Evolutionary conservation across 1,140 invertebrate genomes (phyloP).

Genomic region (Neuroterus valhalla): DNA sequence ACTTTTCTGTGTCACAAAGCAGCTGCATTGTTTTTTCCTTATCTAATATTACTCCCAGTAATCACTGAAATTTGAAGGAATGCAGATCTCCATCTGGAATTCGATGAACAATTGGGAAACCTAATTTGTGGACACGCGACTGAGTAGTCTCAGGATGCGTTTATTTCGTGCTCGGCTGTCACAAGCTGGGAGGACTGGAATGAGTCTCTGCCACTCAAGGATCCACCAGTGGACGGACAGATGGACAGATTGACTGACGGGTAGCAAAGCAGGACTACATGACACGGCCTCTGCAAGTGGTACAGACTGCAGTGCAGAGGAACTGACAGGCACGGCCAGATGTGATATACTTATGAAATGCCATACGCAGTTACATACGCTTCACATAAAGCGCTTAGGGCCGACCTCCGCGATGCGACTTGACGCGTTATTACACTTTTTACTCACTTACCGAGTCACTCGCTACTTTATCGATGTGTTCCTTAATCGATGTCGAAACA

Average conservation of each 20-base stretch:
- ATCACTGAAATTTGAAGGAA: too few relatives aligned
- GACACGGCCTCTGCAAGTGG: constrained; percentile 33
- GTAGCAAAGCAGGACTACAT: constrained; percentile 44
- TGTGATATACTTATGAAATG: constrained; percentile 16
- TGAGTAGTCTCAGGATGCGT: constrained; percentile 28
- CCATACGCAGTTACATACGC: constrained; percentile 5
- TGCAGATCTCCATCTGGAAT: too few relatives aligned
- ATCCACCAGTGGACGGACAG: constrained; percentile 56
- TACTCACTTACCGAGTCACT: not conserved
- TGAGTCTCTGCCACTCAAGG: constrained; percentile 67
- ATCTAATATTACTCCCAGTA: too few relatives aligned
- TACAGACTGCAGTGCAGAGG: constrained; percentile 32
- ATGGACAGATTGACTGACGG: constrained; percentile 56
- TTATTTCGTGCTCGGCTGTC: constrained; percentile 44
- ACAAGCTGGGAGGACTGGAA: constrained; percentile 59
- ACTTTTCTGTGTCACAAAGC: too few relatives aligned
- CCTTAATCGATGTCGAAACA: not conserved
- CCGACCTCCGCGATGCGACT: constrained; percentile 13
- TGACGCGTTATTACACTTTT: constrained; percentile 16
- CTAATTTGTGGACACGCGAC: too few relatives aligned
- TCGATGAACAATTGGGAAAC: too few relatives aligned
- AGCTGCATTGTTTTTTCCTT: too few relatives aligned
- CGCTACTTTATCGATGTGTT: constrained; percentile 25
- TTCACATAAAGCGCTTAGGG: constrained; percentile 6
- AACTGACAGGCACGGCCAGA: constrained; percentile 16